phyloP scores from a whole-genome alignment of 2,888 invertebrate genomes.

The Nomada goodeniana region DNA sequence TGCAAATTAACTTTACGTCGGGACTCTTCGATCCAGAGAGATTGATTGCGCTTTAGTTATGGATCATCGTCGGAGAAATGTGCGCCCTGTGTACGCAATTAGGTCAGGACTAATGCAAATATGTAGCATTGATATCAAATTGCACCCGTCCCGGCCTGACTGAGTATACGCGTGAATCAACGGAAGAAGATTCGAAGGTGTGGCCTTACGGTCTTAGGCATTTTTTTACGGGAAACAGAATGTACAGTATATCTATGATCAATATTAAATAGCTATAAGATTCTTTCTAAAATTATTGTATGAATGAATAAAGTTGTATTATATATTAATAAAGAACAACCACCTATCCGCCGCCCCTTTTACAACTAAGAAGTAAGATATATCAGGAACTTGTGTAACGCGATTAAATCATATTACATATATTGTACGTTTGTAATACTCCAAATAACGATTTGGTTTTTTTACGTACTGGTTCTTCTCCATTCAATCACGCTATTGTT shows the following conservation, averaged over 20 bases:
- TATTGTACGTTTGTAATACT: constrained; percentile 56
- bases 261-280: background rate
- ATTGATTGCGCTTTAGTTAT: background rate
- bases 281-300: background rate
- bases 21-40: background rate
- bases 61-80: background rate
- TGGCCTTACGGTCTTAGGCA: constrained; percentile 18
- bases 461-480: constrained; percentile 29
- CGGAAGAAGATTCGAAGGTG: constrained; percentile 50
- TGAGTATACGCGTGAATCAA: constrained; percentile 70
- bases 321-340: constrained; percentile 26
- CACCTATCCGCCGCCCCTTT: background rate
- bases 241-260: background rate
- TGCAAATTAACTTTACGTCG: constrained; percentile 11
- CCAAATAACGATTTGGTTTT: constrained; percentile 41
- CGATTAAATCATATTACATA: constrained; percentile 30
- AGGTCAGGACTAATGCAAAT: constrained; percentile 84
- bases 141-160: constrained; percentile 86
- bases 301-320: background rate
- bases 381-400: constrained; percentile 47
- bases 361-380: constrained; percentile 20
- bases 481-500: constrained; percentile 61
- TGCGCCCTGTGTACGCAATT: constrained; percentile 65
- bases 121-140: constrained; percentile 84
- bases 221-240: constrained; percentile 7